Conservation (phyloP, 2,888 invertebrate species). For the Alsophila aescularia region DNA sequence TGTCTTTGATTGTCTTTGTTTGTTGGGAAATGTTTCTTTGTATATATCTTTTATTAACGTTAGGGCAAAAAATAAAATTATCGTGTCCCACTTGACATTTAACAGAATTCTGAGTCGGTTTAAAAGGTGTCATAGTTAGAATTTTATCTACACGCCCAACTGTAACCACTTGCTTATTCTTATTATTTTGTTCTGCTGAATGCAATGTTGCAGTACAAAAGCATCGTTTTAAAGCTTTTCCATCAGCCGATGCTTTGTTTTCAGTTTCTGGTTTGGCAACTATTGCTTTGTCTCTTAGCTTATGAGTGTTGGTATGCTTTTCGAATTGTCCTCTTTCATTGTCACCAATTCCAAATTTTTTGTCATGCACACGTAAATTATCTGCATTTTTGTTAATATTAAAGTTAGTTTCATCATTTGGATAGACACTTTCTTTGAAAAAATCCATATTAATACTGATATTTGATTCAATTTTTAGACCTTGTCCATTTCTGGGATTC, state of each 20-base stretch:
- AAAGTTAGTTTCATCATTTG: neutral
- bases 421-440: conserved; percentile 32
- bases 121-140: conserved; percentile 30
- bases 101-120: conserved; percentile 10
- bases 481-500: conserved; percentile 29
- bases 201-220: conserved; percentile 52
- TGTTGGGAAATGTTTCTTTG: neutral
- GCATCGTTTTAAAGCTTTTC: conserved; percentile 49
- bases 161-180: neutral
- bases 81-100: conserved; percentile 7
- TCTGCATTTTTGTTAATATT: neutral
- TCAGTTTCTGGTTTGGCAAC: conserved; percentile 26
- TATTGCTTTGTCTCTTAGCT: conserved; percentile 6
- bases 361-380: conserved; percentile 16
- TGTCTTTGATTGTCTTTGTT: no score
- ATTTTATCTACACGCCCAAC: conserved; percentile 32
- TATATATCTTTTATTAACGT: neutral
- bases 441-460: conserved; percentile 45
- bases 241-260: conserved; percentile 38
- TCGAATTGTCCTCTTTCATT: neutral
- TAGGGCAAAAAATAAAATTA: neutral
- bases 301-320: conserved; percentile 1
- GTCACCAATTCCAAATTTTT: no score
- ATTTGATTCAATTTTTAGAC: conserved; percentile 44
- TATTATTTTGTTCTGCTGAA: conserved; percentile 9